A percentile compares a stretch with the other conserved stretches of the same genome.
Conservation (phyloP, 2,888 invertebrate species). For the Dusona sp. region DNA sequence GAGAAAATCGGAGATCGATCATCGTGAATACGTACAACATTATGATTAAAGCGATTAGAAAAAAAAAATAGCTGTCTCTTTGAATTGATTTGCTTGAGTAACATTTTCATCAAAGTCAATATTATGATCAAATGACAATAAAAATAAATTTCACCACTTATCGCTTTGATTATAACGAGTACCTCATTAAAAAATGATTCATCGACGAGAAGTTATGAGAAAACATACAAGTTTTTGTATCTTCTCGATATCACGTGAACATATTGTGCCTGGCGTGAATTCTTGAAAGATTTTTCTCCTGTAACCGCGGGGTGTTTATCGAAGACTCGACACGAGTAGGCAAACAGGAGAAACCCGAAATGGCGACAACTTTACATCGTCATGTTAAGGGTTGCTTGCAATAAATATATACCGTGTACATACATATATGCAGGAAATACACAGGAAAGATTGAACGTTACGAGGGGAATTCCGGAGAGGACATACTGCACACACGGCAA, state of each 20-base stretch:
- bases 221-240: background rate
- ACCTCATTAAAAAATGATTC: background rate
- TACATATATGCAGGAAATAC: background rate
- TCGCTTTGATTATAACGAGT: background rate
- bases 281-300: background rate
- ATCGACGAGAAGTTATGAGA: background rate
- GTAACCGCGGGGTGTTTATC: constrained; percentile 73
- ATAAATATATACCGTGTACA: constrained; percentile 8
- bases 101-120: background rate
- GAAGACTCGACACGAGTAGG: constrained; percentile 65
- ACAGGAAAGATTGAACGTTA: constrained; percentile 29
- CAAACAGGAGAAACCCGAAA: constrained; percentile 79
- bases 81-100: background rate
- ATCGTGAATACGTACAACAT: background rate
- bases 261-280: background rate
- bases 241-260: background rate
- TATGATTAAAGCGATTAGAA: background rate
- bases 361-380: constrained; percentile 70
- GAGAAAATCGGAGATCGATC: constrained; percentile 40
- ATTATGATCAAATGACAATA: no score
- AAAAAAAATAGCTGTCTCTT: background rate
- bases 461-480: constrained; percentile 57
- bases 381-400: constrained; percentile 5
- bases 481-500: constrained; percentile 57
- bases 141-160: no score